These are phyloP conservation scores for Felis catus DNA, from an alignment of 2,113 vertebrate genomes.

Conservation along the genomic window F.catus_Fca126_mat1.0 CM031424.1:80618001-80618500, in stretches of 20 bases:
- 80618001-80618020: no score
- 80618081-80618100: no score
- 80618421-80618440: not conserved
- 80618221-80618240: not conserved
- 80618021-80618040: no score
- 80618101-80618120: no score
- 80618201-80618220: not conserved
- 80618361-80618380: not conserved
- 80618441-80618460: not conserved
- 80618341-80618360: not conserved
- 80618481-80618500: not conserved
- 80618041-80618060: no score
- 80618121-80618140: no score
- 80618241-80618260: not conserved
- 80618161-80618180: not conserved
- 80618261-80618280: not conserved
- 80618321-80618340: not conserved
- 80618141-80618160: no score
- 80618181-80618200: not conserved
- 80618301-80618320: not conserved
- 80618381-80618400: not conserved
- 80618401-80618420: slow-evolving; percentile 3
- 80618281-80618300: not conserved
- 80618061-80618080: no score
- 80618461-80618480: no score